Conservation (phyloP, 2,888 invertebrate species). For the Eupithecia insigniata region DNA sequence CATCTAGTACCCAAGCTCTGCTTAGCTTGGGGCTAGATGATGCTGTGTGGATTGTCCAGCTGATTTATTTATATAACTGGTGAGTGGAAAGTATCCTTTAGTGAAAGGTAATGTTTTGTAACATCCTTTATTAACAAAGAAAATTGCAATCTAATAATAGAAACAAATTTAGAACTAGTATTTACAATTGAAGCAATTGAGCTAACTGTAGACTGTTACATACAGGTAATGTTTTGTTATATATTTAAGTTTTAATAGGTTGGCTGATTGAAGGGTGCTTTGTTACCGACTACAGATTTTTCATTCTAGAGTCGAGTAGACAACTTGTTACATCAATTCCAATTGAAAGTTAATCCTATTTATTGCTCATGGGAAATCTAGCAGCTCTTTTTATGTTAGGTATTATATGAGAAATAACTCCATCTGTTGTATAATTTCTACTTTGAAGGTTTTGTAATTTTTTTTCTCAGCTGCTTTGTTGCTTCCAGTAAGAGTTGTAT, state of each 20-base stretch:
- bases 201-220: too few relatives aligned
- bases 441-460: neutral
- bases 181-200: too few relatives aligned
- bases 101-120: too few relatives aligned
- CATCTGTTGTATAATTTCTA: neutral
- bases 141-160: too few relatives aligned
- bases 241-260: neutral
- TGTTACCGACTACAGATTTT: neutral
- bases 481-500: neutral
- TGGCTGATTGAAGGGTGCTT: neutral
- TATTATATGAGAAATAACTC: neutral
- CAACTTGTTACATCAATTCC: neutral
- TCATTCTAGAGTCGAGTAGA: neutral
- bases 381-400: neutral
- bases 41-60: too few relatives aligned
- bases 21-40: too few relatives aligned
- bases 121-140: too few relatives aligned
- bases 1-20: too few relatives aligned
- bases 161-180: too few relatives aligned
- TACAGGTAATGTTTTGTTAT: neutral
- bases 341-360: slow-evolving; percentile 14
- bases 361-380: slow-evolving; percentile 52
- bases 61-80: too few relatives aligned
- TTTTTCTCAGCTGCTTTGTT: neutral
- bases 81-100: too few relatives aligned